Percentiles rank a stretch among this genome's conserved stretches.
Evolutionary conservation across 2,113 vertebrate genomes (phyloP).

Genomic region (Serilophus lunatus): DNA sequence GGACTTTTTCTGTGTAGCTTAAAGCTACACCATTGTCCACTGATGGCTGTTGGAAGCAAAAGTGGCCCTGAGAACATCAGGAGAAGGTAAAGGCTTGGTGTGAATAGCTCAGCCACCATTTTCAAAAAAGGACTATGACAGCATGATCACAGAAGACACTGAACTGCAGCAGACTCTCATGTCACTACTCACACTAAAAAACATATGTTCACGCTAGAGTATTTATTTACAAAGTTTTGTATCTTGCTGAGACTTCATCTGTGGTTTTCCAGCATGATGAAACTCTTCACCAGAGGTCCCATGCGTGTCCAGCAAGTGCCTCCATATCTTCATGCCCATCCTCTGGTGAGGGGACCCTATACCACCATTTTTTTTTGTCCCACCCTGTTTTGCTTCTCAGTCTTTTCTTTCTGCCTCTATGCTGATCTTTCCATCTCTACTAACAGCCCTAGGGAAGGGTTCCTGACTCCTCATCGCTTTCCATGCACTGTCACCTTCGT

Average conservation of each 20-base stretch:
- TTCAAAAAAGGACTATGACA: background rate
- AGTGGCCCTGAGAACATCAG: background rate
- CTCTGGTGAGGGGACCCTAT: background rate
- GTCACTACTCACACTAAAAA: background rate
- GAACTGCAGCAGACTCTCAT: background rate
- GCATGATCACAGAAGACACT: background rate
- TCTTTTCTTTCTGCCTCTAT: background rate
- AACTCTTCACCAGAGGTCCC: background rate
- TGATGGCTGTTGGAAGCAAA: background rate
- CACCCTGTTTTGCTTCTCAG: background rate
- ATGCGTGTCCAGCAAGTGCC: background rate
- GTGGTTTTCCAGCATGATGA: background rate
- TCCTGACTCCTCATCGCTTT: background rate
- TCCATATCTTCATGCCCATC: background rate
- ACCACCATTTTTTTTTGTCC: background rate
- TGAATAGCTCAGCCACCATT: background rate
- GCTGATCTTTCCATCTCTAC: background rate
- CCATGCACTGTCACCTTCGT: background rate
- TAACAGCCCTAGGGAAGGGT: background rate
- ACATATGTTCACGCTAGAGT: background rate
- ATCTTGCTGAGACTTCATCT: background rate
- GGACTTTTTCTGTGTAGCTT: background rate
- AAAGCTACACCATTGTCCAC: accelerated
- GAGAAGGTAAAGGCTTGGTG: background rate
- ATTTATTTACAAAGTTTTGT: background rate